These are phyloP conservation scores for Lasioglossum morio DNA, from an alignment of 2,888 invertebrate genomes.

Conservation along the genomic window DNA sequence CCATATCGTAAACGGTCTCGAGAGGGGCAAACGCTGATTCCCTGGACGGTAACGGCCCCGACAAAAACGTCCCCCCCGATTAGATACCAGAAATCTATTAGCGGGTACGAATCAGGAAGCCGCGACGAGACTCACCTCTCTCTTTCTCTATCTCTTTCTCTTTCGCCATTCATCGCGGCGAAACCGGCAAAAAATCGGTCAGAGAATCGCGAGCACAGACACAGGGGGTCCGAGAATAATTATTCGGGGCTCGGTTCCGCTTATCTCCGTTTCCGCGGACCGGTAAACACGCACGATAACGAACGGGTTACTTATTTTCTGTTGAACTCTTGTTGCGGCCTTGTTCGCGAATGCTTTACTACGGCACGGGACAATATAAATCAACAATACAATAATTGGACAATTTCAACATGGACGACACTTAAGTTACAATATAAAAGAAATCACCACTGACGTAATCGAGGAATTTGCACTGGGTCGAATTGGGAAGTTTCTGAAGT, in stretches of 20 bases:
- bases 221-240: slow-evolving; percentile 36
- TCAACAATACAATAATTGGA: too few relatives aligned
- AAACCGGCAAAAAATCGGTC: slow-evolving; percentile 14
- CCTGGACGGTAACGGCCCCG: not conserved
- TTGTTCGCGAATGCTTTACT: not conserved
- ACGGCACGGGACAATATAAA: not conserved
- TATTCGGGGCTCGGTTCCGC: slow-evolving; percentile 52
- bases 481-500: too few relatives aligned
- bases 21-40: not conserved
- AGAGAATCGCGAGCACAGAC: slow-evolving; percentile 1
- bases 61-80: slow-evolving; percentile 2
- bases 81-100: slow-evolving; percentile 18
- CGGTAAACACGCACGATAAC: slow-evolving; percentile 63
- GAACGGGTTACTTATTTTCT: not conserved
- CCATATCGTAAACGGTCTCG: not conserved
- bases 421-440: not conserved
- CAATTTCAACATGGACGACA: not conserved
- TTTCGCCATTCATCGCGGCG: slow-evolving; percentile 9
- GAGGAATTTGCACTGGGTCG: too few relatives aligned
- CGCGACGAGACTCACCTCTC: not conserved
- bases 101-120: slow-evolving; percentile 11
- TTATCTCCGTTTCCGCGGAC: slow-evolving; percentile 61
- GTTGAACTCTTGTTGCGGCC: not conserved
- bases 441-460: too few relatives aligned
- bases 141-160: not conserved